Percentiles rank a stretch among this genome's conserved stretches.
phyloP scores from a whole-genome alignment of 30 jellyfish, hydroid and myxozoan genomes.

The Catostylus mosaicus region DNA sequence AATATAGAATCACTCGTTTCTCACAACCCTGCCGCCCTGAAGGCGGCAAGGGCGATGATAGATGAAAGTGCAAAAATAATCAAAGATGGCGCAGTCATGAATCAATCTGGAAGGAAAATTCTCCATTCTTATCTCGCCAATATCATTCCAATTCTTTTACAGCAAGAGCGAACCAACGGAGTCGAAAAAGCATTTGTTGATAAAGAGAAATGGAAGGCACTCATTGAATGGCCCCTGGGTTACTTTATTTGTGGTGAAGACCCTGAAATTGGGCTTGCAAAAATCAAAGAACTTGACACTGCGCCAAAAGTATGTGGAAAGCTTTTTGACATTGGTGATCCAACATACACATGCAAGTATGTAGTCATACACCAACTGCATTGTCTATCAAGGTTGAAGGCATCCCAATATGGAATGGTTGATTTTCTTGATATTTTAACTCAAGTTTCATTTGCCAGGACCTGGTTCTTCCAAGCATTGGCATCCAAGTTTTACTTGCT shows the following conservation, averaged over 20 bases:
- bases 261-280: slow-evolving; percentile 57
- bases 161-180: slow-evolving; percentile 38
- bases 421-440: not conserved
- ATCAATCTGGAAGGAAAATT: not conserved
- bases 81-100: not conserved
- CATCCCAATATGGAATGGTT: not conserved
- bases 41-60: slow-evolving; percentile 34
- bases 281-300: slow-evolving; percentile 41
- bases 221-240: slow-evolving; percentile 65
- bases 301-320: slow-evolving; percentile 89
- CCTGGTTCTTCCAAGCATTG: too few species aligned
- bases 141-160: slow-evolving; percentile 34
- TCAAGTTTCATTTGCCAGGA: not conserved
- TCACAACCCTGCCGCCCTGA: not conserved
- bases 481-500: too few species aligned
- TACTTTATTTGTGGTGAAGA: slow-evolving; percentile 76
- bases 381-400: not conserved
- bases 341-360: slow-evolving; percentile 96
- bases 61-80: slow-evolving; percentile 15
- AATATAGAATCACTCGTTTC: slow-evolving; percentile 37
- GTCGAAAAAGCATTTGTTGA: slow-evolving; percentile 58
- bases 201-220: slow-evolving; percentile 36
- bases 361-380: too few species aligned
- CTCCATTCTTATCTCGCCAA: slow-evolving; percentile 42
- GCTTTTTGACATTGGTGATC: slow-evolving; percentile 90